Base-by-base conservation (phyloP, 2,888 invertebrate species). In the Polymixis lichenea region DNA sequence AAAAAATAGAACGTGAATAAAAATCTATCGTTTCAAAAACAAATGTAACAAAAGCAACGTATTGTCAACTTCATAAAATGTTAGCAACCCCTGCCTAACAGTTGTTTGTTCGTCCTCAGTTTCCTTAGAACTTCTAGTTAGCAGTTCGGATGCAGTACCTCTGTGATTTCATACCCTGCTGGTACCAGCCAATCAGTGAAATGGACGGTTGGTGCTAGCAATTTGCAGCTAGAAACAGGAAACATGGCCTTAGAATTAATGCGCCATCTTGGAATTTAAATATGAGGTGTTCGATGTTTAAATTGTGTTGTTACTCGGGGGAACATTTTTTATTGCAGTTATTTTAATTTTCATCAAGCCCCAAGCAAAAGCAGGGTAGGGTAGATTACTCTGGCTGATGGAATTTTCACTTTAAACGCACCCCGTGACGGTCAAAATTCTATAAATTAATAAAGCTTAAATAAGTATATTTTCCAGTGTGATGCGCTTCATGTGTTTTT, bases 161-260 rank as follows among this genome's bases (percentile, higher is more conserved):
- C 60, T 82, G 69, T 77, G 72, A 85, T 83, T 70, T 68, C 51
- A 73, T 72, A 72, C 81, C 60, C 49, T 6, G 22, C 55, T 28
- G 43, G 32, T 60, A 25, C 56, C 32, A 9, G n/a, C 62, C 78
- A 83, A 83, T 83, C 82, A 83, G 82, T 25, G 62, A 64, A 82
- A 85, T 62, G 28, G 22, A 85, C 43, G 83, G 77, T 67, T 62
- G 25, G n/a, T 62, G 43, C 38, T 22, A n/a, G 73, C 83, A 79
- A 84, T 83, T 83, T 86, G 67, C 60, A 53, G 19, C 58, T 25
- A 43, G 62, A 15, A 82, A 83, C 75, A 75, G 72, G 70, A 83
- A 61, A 75, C 71, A 61, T 9, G 13, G 61, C 13, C 43, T 68
- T 55, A 73, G 60, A 73, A 75, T 83, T 72, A 82, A 62, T 70